Evolutionary conservation across 2,113 vertebrate species (phyloP), one percentile per base, ranked within the genome.

Genomic region (Plectropomus leopardus): DNA sequence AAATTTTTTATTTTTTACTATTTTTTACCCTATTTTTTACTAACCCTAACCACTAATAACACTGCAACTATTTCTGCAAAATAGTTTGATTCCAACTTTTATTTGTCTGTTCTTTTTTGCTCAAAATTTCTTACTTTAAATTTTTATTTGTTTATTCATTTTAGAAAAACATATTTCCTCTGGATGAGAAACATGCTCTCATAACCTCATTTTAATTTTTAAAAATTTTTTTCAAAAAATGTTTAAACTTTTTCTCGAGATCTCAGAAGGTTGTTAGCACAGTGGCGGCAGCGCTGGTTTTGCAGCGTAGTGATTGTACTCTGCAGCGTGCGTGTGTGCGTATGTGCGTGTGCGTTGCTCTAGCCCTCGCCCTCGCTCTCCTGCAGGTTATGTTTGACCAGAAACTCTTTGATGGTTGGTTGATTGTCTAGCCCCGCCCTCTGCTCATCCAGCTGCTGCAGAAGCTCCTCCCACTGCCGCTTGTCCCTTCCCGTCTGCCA

Each of bases 401-500:
- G 92, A 69, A 95, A 94, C 86, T 99, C 97, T 86, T 96, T 98
- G 36, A 99, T 88, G 23, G 94, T 94, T 5, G 95, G 96, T 51
- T 94, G 96, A 75, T 93, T 96, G 1, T 91, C 94, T 15, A 94
- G 66, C 28, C 90, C 94, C 0, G 82, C 85, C 54, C 96, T 92
- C 0, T 93, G 91, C 75, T 96, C 97, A 66, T 94, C 95, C 82
- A 98, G 89, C 53, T 91, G 92, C 70, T 91, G 95, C 78, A 98
- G 94, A 54, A 90, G 92, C 57, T 95, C 96, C 83, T 99, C 97
- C 0, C 96, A 97, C 3, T 54, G 94, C 19, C 96, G 94, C 81
- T 99, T 98, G 92, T 99, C 98, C 72, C 92, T 94, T 13, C 96
- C 96, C 54, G 97, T 96, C 87, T 96, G 96, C 98, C 98, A 99